Evolutionary conservation across 2,113 vertebrate genomes (phyloP), one percentile per base, ranked within the genome.

Genomic region (Misgurnus anguillicaudatus): DNA sequence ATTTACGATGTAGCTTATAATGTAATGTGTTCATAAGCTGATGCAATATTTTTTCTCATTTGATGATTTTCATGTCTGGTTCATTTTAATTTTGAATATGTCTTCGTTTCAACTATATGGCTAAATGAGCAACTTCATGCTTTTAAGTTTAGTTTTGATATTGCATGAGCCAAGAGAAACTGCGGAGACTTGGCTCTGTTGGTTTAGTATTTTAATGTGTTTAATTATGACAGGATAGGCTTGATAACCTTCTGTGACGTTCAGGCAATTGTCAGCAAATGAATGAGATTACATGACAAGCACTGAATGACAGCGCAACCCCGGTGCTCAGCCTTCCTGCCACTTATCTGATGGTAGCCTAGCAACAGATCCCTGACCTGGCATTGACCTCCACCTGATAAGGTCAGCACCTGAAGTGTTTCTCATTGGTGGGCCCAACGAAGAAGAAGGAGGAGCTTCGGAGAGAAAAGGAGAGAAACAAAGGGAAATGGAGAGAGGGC

Each of bases 391-490:
- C 89, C 87, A 90, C 90, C 90, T 86, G 90, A 93, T 93, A 93
- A 94, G 92, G 93, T 93, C 93, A 93, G 89, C 91, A 93, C 91
- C 93, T 93, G 91, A 94, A 93, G 93, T 89, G 87, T 89, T 88
- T 89, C 89, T 89, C 89, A 94, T 93, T 92, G 91, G 91, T 89
- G 85, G 87, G 87, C 85, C 87, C 83, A 68, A 68, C 19, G 85
- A 87, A 87, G 65, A 77, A 84, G 24, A 87, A 80, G 90, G 90
- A 80, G 89, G 89, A 89, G 90, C 88, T 38, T 86, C 85, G 85
- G 81, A 57, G 72, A 42, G 31, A 63, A 70, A 72, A 47, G 14
- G 19, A 74, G 68, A 77, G 74, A 80, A 70, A 84, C 79, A 84
- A 81, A 81, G 71, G 64, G 71, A 78, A 75, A 79, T 60, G 76